Evolutionary conservation across 1,140 invertebrate species (phyloP), one percentile per base, ranked within the genome.

Genomic region (Cotesia chilonis): DNA sequence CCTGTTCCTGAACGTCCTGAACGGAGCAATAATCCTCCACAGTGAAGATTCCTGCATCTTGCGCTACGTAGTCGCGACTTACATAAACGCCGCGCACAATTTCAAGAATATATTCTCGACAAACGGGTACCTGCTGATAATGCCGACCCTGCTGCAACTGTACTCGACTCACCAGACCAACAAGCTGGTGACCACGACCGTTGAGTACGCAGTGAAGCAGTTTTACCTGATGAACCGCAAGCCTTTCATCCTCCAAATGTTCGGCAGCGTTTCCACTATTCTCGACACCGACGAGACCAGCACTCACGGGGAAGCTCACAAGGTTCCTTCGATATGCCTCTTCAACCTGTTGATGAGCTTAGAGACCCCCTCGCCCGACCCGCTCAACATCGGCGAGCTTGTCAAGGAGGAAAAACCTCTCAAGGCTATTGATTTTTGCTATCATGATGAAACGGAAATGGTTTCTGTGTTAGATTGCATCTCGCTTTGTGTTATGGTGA

Each of bases 31-130:
- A n/a, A 94, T 99, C 70, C 87, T 99, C 37, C 97, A 99, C 84
- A 96, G 96, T 79, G 97, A 99, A 88, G 97, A 99, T 85, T 94
- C 96, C 0, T 93, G 96, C 70, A 97, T 99, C 78, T 89, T 99
- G 36, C 88, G 98, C 82, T 96, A 97, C 82, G 98, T 98, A 37
- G 94, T 98, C 84, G 96, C 98, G 0, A 98, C 97, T 0, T 98
- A 98, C 79, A 96, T 99, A 68, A 99, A 98, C 85, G 96, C 97
- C 2, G 96, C 96, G 2, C 96, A 96, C 76, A 97, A 99, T 88
- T 99, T 99, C 83, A 99, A 98, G 85, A 98, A 99, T 81, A 97
- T 99, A 65, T 99, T 99, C 85, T 97, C 97, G 4, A 97, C 95
- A 4, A 98, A 99, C 85, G 98, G 97, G 4, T 99, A 99, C 83